Evolutionary conservation across 2,797 vertebrate genomes (phyloP).

Genomic region (Esox masquinongy): DNA sequence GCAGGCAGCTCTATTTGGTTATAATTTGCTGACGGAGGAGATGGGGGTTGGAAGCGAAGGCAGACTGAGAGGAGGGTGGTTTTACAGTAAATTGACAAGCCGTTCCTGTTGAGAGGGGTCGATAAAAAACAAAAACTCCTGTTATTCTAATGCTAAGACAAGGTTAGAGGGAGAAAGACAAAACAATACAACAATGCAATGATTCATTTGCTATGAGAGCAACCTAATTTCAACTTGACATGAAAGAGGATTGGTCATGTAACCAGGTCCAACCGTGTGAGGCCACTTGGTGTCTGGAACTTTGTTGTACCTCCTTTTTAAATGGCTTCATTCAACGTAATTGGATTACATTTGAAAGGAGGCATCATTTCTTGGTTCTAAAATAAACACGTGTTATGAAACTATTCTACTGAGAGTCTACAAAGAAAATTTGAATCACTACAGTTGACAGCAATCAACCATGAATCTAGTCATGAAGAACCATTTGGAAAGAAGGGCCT

Average conservation of each 20-base stretch:
- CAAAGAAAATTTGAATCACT: background rate
- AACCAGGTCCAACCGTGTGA: background rate
- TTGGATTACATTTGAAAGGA: background rate
- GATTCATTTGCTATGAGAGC: background rate
- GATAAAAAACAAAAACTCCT: constrained; percentile 26
- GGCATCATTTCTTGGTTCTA: background rate
- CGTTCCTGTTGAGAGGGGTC: constrained; percentile 42
- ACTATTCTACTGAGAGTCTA: background rate
- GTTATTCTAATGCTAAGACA: constrained; percentile 11
- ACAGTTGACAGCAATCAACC: background rate
- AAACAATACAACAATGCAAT: background rate
- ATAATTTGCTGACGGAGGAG: constrained; percentile 61
- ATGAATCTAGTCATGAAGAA: constrained; percentile 27
- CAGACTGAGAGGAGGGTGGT: constrained; percentile 33
- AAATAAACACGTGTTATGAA: background rate
- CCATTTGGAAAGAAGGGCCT: constrained; percentile 38
- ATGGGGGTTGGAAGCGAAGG: constrained; percentile 56
- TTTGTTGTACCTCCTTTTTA: background rate
- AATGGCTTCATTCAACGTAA: background rate
- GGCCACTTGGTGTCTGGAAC: background rate
- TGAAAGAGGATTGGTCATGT: background rate
- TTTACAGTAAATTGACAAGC: constrained; percentile 56
- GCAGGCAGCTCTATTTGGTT: constrained; percentile 54
- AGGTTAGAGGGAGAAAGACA: constrained; percentile 1
- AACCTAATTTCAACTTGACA: background rate